Percentiles rank a stretch among this genome's conserved stretches.
Evolutionary conservation across 2,113 vertebrate genomes (phyloP).

Genomic region (Hippotragus niger): DNA sequence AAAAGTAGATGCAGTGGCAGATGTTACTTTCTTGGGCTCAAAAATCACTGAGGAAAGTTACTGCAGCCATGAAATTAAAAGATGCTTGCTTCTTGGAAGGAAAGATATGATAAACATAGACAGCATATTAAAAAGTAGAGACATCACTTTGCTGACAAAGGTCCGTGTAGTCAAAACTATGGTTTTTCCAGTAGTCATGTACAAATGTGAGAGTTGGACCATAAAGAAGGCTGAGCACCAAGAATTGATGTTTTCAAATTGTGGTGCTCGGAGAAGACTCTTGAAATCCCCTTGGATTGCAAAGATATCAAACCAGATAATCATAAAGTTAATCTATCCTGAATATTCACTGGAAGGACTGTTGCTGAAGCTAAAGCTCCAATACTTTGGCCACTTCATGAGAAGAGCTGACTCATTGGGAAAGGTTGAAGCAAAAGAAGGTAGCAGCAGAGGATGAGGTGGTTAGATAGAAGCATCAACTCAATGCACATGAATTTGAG

Average conservation of each 20-base stretch:
- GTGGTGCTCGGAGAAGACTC: neutral
- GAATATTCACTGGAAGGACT: neutral
- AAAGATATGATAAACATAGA: neutral
- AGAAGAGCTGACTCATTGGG: neutral
- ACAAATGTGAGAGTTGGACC: neutral
- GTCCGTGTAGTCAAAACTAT: neutral
- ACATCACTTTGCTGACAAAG: neutral
- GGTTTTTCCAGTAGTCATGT: neutral
- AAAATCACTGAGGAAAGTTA: neutral
- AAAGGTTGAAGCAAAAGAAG: neutral
- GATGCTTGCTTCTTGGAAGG: neutral
- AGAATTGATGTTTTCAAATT: neutral
- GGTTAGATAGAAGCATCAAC: neutral
- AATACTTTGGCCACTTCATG: neutral
- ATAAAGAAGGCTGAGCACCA: neutral
- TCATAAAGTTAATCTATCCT: neutral
- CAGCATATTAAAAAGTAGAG: neutral
- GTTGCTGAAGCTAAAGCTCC: neutral
- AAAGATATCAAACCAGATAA: neutral
- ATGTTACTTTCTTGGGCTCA: neutral
- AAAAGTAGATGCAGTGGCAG: neutral
- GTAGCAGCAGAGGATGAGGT: neutral
- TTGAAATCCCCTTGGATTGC: neutral
- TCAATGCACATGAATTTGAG: neutral
- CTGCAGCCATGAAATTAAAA: neutral